Evolutionary conservation across 2,113 vertebrate species (phyloP), one percentile per base, ranked within the genome.

Genomic region (Menura novaehollandiae): DNA sequence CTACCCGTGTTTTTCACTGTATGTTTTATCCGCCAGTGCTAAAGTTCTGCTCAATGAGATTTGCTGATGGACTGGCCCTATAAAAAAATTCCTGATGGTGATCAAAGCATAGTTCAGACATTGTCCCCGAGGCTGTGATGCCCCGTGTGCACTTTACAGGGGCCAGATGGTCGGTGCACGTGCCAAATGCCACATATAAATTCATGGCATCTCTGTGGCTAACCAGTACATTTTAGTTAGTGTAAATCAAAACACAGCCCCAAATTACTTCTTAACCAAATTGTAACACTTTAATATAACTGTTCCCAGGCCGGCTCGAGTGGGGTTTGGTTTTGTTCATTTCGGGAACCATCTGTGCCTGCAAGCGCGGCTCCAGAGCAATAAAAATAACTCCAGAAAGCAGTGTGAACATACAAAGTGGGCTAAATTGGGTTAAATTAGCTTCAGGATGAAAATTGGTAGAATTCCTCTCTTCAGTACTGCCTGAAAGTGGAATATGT

Each of bases 231-330:
- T 89, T 97, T 96, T 18, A 77, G 92, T 26, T 71, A 15, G 79
- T 77, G 90, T 96, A 96, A 97, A 97, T 95, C 90, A 93, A 92
- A 97, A 89, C 74, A 80, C 85, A 64, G 53, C 82, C 75, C 81
- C 62, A 95, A 95, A 97, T 95, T 85, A 76, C 92, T 95, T 91
- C 81, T 78, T 37, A n/a, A 86, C 90, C 94, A 88, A 72, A 76
- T 58, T 16, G 17, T 56, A 86, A 35, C 72, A 59, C 63, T 96
- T 92, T 47, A 53, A n/a, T 51, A 1, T 55, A 89, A 87, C 77
- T 85, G 74, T 83, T 97, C 84, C 74, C 89, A 43, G 84, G 32
- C 74, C 43, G 0, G 71, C 71, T 90, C 9, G 62, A 95, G 95
- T 46, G 64, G 66, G 59, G 69, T 68, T 96, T 91, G 89, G 9